Evolutionary conservation across 2,888 invertebrate species (phyloP).

Genomic region (Balanococcus diminutus): DNA sequence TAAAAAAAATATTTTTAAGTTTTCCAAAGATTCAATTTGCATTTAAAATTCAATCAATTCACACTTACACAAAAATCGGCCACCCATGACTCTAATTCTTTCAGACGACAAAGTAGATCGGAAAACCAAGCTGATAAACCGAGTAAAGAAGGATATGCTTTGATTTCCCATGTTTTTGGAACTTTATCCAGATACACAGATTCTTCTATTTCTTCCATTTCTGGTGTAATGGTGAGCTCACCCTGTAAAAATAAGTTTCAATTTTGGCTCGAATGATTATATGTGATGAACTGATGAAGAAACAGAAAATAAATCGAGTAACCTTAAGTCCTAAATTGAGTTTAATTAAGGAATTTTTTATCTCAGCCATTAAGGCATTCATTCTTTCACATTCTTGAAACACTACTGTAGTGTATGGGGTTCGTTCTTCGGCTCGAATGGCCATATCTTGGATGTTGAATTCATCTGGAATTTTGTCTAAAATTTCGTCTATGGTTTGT

Average conservation of each 20-base stretch:
- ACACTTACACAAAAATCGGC: conserved; percentile 75
- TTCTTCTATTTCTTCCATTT: conserved; percentile 88
- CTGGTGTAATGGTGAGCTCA: conserved; percentile 88
- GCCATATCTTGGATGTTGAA: conserved; percentile 86
- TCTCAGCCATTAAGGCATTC: conserved; percentile 84
- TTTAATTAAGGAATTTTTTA: conserved; percentile 81
- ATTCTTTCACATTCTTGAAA: conserved; percentile 94
- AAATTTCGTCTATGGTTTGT: conserved; percentile 78
- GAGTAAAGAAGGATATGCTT: conserved; percentile 86
- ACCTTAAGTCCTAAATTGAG: conserved; percentile 88
- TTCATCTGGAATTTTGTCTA: conserved; percentile 86
- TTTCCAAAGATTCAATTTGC: not conserved
- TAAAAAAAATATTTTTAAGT: conserved; percentile 60
- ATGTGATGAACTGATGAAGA: too few species aligned
- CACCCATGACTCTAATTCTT: conserved; percentile 86
- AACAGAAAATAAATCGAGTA: conserved; percentile 42
- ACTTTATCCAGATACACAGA: conserved; percentile 87
- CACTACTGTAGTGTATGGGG: conserved; percentile 89
- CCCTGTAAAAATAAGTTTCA: conserved; percentile 83
- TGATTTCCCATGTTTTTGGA: conserved; percentile 82
- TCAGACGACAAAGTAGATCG: conserved; percentile 79
- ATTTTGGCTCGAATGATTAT: conserved; percentile 72
- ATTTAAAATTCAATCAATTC: not conserved
- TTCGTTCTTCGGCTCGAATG: conserved; percentile 84
- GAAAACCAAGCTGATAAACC: conserved; percentile 86